Base-by-base conservation (phyloP, 2,797 vertebrate species). In the Falco rusticolus region DNA sequence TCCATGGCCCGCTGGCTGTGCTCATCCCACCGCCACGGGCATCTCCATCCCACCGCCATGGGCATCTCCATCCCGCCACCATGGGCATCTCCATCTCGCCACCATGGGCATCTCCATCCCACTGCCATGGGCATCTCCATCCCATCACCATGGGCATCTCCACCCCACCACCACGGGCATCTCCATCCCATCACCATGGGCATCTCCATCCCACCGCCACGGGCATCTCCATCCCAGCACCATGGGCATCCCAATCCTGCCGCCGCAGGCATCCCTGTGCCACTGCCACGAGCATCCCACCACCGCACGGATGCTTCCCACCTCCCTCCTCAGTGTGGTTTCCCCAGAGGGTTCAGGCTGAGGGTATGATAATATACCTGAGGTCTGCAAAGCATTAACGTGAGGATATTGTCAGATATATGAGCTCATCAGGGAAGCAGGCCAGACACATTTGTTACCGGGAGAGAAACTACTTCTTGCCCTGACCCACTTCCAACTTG, bases 321-420 rank as follows among this genome's bases (percentile, higher is more conserved):
- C 82, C 91, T 93, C 97, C 94, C 95, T 95, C 65, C 82, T 94
- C 84, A 13, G 17, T 16, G 79, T 76, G 80, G 84, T 97, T 97
- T 97, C 97, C 97, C 97, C 43, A 14, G 87, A 91, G 97, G 96
- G 97, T 97, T 98, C 97, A 97, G 94, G 75, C 96, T 96, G 63
- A 10, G 97, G 96, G 78, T 97, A 97, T 76, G 96, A 97, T 97
- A 96, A 97, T 97, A 96, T 80, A 96, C 97, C 94, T 97, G 94
- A 81, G 89, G 93, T 96, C 98, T 98, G 98, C 95, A 98, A 97
- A 97, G 84, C 97, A 97, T 98, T 97, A 98, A 63, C 82, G 25
- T 11, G 66, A 97, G 95, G 97, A 95, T 97, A 97, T 95, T 97
- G 97, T 97, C 96, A 97, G 97, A 96, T 95, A 96, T 95, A 90